Evolutionary conservation across 2,797 vertebrate species (phyloP), one percentile per base, ranked within the genome.

Genomic region (Octomys mimax): DNA sequence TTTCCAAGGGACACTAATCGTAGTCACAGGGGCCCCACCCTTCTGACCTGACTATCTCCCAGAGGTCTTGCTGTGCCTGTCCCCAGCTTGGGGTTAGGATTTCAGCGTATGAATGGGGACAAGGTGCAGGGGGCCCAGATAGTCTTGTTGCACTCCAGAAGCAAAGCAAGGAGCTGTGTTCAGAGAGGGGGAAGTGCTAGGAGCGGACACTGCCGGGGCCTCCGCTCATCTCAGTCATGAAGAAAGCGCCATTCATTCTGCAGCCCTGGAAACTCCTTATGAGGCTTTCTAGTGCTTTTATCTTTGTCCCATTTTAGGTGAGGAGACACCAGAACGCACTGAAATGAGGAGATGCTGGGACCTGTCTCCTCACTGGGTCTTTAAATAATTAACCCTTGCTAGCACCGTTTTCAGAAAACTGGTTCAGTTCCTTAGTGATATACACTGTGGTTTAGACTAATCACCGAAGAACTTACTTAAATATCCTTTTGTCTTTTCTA

Each of bases 401-500:
- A 86, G 82, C 31, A 46, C 66, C 8, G 1, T 36, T 83, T 92
- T 87, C 84, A 86, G 86, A 86, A 88, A 81, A 82, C 39, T 78
- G 33, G 66, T 82, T 87, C 52, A 39, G 0, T 64, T 86, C 85
- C 66, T 73, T 95, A 64, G 9, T 83, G 59, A 85, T 36, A 24
- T 13, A 62, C 28, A 9, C 59, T 87, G 31, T 89, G 91, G 83
- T 93, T 92, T 94, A 86, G 73, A 91, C 64, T 66, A 31, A 59
- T 87, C 39, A 62, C 61, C 31, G 49, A 52, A 89, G n/a, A 66
- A 57, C 75, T 77, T 79, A 81, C 80, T 96, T 82, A 92, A 94
- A 89, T 46, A 66, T 2, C 5, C 24, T 83, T 82, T 87, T 82
- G 85, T 91, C 62, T 94, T 92, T 64, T 75, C 61, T 89, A 33